phyloP scores from a whole-genome alignment of 1,140 invertebrate genomes.

The Metopolophium dirhodum region DNA sequence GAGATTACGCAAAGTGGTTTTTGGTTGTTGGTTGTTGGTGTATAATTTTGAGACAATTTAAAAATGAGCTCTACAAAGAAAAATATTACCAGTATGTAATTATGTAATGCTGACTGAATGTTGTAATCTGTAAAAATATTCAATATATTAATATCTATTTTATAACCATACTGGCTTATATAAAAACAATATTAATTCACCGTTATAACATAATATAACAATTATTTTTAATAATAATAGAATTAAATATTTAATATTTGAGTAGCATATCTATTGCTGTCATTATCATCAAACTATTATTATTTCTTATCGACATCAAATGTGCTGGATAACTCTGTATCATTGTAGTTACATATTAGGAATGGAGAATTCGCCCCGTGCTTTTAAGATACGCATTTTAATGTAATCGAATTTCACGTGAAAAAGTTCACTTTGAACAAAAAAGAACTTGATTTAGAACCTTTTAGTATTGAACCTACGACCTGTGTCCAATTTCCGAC shows the following conservation, averaged over 20 bases:
- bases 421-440: neutral
- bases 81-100: neutral
- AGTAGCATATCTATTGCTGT: neutral
- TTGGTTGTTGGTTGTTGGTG: neutral
- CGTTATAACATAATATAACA: too few relatives aligned
- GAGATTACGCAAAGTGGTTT: neutral
- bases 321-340: neutral
- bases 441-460: neutral
- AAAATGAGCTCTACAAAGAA: neutral
- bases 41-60: too few relatives aligned
- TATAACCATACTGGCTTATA: too few relatives aligned
- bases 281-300: neutral
- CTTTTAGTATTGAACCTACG: neutral
- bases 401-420: neutral
- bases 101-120: neutral
- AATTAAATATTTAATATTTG: too few relatives aligned
- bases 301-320: neutral
- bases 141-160: too few relatives aligned
- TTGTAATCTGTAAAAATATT: neutral
- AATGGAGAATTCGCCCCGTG: neutral
- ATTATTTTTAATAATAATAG: too few relatives aligned
- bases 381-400: neutral
- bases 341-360: neutral
- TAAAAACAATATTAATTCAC: too few relatives aligned
- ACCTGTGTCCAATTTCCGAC: neutral